Percentiles rank a stretch among this genome's conserved stretches.
These are phyloP conservation scores for Stenurella melanura DNA, from an alignment of 2,888 invertebrate genomes.

Conservation along the genomic window DNA sequence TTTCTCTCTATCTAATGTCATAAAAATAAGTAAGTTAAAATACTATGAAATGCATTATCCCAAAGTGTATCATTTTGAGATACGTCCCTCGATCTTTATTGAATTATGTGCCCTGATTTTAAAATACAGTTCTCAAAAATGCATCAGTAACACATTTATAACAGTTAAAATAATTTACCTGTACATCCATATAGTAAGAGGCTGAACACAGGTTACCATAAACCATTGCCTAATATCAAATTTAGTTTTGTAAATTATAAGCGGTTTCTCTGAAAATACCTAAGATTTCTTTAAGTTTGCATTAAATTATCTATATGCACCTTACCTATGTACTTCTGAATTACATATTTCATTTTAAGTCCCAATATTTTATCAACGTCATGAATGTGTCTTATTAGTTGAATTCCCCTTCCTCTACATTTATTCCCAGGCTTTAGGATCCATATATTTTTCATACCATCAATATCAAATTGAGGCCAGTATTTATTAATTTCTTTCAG, in stretches of 20 bases:
- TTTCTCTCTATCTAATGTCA: too few relatives aligned
- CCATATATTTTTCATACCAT: conserved; percentile 93
- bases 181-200: conserved; percentile 94
- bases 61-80: too few relatives aligned
- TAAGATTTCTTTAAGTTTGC: conserved; percentile 54
- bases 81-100: too few relatives aligned
- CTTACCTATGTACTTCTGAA: conserved; percentile 96
- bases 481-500: conserved; percentile 81
- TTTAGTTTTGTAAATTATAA: conserved; percentile 92
- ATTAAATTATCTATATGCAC: conserved; percentile 35
- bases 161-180: conserved; percentile 75
- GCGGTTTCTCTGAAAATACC: conserved; percentile 84
- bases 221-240: conserved; percentile 98
- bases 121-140: too few relatives aligned
- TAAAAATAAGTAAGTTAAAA: too few relatives aligned
- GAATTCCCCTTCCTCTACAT: conserved; percentile 93
- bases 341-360: conserved; percentile 88
- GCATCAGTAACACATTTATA: neutral
- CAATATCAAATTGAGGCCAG: conserved; percentile 90
- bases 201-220: conserved; percentile 91
- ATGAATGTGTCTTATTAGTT: conserved; percentile 88
- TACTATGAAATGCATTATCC: too few relatives aligned
- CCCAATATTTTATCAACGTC: conserved; percentile 85
- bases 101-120: neutral
- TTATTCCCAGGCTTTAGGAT: conserved; percentile 96